These are phyloP conservation scores for Didymodactylos carnosus DNA, from an alignment of 2,888 invertebrate genomes.

Conservation along the genomic window DNA sequence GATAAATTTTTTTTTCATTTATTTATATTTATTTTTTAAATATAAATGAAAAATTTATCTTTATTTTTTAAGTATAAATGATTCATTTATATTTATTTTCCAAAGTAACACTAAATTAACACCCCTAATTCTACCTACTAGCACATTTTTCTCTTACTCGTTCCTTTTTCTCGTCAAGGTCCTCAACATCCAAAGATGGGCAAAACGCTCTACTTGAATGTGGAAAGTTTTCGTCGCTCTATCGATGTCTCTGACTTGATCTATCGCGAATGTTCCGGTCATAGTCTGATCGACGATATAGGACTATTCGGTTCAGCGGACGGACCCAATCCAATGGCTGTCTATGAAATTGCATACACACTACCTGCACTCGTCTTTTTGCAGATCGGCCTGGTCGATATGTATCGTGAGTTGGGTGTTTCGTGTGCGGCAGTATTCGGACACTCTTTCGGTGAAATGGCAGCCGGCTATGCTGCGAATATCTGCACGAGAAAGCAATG, in stretches of 20 bases:
- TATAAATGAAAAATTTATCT: too few species aligned
- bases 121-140: too few species aligned
- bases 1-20: too few species aligned
- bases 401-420: not conserved
- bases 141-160: too few species aligned
- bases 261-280: not conserved
- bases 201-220: not conserved
- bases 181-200: not conserved
- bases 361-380: not conserved
- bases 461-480: not conserved
- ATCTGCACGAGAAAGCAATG: not conserved
- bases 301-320: not conserved
- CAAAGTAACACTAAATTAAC: too few species aligned
- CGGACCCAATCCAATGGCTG: not conserved
- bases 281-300: not conserved
- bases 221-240: not conserved
- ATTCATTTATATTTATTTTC: too few species aligned
- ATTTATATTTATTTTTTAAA: too few species aligned
- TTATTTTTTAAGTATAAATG: too few species aligned
- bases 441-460: not conserved
- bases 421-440: not conserved
- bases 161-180: not conserved
- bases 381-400: not conserved
- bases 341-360: not conserved
- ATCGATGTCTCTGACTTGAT: not conserved